Evolutionary conservation across 2,888 invertebrate species (phyloP).

Genomic region (Acrobasis suavella): DNA sequence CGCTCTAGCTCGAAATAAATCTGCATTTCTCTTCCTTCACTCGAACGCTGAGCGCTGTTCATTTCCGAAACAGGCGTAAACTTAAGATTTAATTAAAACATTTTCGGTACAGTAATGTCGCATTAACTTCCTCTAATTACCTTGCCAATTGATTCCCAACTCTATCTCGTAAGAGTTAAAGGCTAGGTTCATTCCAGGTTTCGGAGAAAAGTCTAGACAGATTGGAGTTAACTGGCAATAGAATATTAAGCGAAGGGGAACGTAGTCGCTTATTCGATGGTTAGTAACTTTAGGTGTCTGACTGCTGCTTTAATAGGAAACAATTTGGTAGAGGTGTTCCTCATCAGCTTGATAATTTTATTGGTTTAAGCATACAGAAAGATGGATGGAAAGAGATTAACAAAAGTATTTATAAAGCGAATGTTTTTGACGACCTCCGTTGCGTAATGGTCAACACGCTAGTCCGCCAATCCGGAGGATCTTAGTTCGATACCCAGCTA

Average conservation of each 20-base stretch:
- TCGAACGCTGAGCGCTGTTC: not conserved
- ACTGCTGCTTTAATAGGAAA: not conserved
- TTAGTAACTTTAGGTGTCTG: slow-evolving; percentile 11
- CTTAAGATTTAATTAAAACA: slow-evolving; percentile 21
- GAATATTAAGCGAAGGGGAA: slow-evolving; percentile 36
- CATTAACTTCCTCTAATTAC: slow-evolving; percentile 14
- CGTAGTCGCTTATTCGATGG: slow-evolving; percentile 24
- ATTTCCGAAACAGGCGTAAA: slow-evolving; percentile 12
- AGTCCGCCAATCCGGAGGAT: no score
- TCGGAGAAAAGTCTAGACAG: slow-evolving; percentile 22
- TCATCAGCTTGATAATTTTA: no score
- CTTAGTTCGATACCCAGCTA: no score
- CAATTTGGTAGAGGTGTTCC: not conserved
- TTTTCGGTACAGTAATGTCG: slow-evolving; percentile 15
- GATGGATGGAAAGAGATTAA: no score
- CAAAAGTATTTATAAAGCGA: no score
- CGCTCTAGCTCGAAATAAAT: not conserved
- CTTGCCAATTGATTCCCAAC: not conserved
- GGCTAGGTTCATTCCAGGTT: not conserved
- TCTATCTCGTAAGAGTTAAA: not conserved
- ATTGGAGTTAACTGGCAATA: slow-evolving; percentile 32
- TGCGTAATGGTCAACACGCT: no score
- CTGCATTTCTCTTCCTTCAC: not conserved
- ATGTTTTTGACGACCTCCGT: no score
- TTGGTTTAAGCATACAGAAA: no score